Evolutionary conservation across 2,888 invertebrate species (phyloP), one percentile per base, ranked within the genome.

Genomic region (Spialia ferax): DNA sequence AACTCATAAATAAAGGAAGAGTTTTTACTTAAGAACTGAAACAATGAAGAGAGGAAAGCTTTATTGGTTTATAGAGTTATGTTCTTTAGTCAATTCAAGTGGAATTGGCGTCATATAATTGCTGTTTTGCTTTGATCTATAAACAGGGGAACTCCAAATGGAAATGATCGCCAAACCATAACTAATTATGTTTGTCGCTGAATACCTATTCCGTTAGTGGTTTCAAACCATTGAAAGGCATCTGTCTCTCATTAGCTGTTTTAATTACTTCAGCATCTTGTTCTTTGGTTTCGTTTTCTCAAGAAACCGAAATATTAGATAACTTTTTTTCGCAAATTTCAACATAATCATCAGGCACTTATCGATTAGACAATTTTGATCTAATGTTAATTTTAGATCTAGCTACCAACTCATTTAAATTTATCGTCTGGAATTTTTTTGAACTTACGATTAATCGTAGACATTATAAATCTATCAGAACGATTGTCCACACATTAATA

Each of bases 241-340:
- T 10, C 10, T 8, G n/a, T 13, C 26, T 60, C 45, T 48, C 45
- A 29, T 48, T 60, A 18, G 29, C 45, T 7, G 48, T 60, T 60
- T 35, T 52, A 52, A 62, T 52, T 35, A 52, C 52, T 52, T 23
- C 32, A 61, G 32, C 32, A 13, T 61, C 50, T 8, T 52, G 26
- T 32, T 32, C 54, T 59, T 32, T 45, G 52, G 26, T 55, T 63
- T 56, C 32, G 35, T 63, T 55, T 26, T 2, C 55, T 57, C 55
- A 57, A 29, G 45, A 61, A 68, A 65, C 62, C 45, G 7, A 23
- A 35, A 42, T 29, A 54, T n/a, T 45, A 68, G 64, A 66, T 70
- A 68, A 66, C 61, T 68, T 70, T 70, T 70, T 64, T 59, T 63
- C 52, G n/a, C n/a, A n/a, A n/a, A n/a, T n/a, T n/a, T n/a, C 1